Base-by-base conservation (phyloP, 2,888 invertebrate species). In the Cephus spinipes region DNA sequence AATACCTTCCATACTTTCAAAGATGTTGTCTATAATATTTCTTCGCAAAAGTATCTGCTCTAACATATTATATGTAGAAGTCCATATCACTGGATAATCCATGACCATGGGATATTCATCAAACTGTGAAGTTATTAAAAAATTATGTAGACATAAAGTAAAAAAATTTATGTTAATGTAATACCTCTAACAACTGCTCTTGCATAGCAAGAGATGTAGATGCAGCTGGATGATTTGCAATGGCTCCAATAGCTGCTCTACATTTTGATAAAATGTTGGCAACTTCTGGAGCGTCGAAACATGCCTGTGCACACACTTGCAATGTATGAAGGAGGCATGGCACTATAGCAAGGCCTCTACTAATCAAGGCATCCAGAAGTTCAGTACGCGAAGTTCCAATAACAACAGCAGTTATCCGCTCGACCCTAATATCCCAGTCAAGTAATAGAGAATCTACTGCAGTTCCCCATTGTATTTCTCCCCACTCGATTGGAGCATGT, bases 281-380 rank as follows among this genome's bases (percentile, higher is more conserved):
- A 9, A 89, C 86, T 76, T 86, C 85, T 31, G 81, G 71, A 40
- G 84, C 83, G 69, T 86, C 84, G 79, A 89, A 89, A 34, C 88
- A 87, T 31, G 80, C 83, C 36, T 81, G 83, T 11, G 82, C 81
- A 75, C 86, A 87, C 73, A 84, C 79, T 85, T 89, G 88, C 32
- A 90, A 79, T 36, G 86, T 86, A 76, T 87, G 85, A n/a, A 88
- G 82, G 69, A 90, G 83, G 76, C 90, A 90, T n/a, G 90, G 90
- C 12, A 90, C 84, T 11, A 89, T 74, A 12, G 82, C 80, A 69
- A 88, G 83, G 69, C 85, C 85, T 80, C 86, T 85, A 33, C 81
- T 81, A 15, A 77, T 77, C n/a, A 90, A 78, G 15, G 88, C 86
- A 55, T 81, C 78, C 34, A 86, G 76, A 30, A 89, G 78, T 73